A percentile compares a stretch with the other conserved stretches of the same genome.
Evolutionary conservation across 2,797 vertebrate species (phyloP).

Genomic region (Staurois parvus): DNA sequence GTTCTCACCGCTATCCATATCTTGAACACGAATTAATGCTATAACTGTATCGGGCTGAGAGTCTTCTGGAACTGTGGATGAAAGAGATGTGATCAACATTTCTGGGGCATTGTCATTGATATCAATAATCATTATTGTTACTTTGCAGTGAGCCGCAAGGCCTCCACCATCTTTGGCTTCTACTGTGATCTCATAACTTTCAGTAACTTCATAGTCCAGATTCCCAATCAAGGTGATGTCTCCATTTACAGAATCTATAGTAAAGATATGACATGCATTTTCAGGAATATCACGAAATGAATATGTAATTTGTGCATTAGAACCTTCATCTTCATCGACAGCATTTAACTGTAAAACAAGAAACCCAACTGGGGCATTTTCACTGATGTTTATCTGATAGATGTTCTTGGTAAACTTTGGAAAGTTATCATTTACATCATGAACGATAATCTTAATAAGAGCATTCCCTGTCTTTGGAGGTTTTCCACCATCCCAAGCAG

Average conservation of each 20-base stretch:
- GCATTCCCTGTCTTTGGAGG: conserved; percentile 65
- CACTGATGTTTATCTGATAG: conserved; percentile 63
- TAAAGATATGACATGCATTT: conserved; percentile 73
- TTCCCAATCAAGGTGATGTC: conserved; percentile 82
- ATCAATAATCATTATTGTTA: conserved; percentile 83
- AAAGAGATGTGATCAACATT: conserved; percentile 84
- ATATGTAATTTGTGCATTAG: conserved; percentile 68
- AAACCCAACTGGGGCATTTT: conserved; percentile 65
- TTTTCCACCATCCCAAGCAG: conserved; percentile 65
- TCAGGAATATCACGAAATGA: conserved; percentile 66
- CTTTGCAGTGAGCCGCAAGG: conserved; percentile 83
- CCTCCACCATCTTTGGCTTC: conserved; percentile 86
- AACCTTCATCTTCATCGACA: conserved; percentile 68
- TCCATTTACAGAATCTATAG: conserved; percentile 80
- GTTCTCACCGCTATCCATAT: conserved; percentile 82
- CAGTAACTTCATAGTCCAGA: conserved; percentile 86
- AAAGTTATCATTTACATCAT: conserved; percentile 68
- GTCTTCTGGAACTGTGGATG: conserved; percentile 83
- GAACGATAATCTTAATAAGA: conserved; percentile 65
- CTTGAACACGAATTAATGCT: conserved; percentile 84
- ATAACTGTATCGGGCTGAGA: conserved; percentile 83
- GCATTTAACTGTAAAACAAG: conserved; percentile 64
- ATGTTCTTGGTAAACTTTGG: conserved; percentile 64
- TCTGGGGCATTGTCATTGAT: conserved; percentile 87
- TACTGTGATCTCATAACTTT: conserved; percentile 84